Percentiles rank a stretch among this genome's conserved stretches.
These are phyloP conservation scores for Elegia similella DNA, from an alignment of 2,888 invertebrate genomes.

Conservation along the genomic window DNA sequence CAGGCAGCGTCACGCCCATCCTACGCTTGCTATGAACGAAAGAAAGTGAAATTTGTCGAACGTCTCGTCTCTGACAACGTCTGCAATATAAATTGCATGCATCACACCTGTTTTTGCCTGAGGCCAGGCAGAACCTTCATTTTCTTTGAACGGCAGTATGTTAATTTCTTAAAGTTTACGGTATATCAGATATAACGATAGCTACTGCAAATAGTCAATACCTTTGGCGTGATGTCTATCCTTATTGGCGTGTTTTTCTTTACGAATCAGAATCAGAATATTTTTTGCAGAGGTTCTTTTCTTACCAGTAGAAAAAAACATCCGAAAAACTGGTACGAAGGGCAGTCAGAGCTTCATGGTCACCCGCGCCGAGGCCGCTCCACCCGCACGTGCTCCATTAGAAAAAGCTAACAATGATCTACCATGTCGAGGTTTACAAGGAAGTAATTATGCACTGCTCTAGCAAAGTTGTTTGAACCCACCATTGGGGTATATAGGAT, in stretches of 20 bases:
- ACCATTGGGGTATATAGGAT: constrained; percentile 32
- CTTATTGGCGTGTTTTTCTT: too few species aligned
- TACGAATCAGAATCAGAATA: too few species aligned
- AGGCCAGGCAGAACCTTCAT: neutral
- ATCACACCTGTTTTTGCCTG: constrained; percentile 22
- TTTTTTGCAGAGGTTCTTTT: neutral
- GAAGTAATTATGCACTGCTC: constrained; percentile 50
- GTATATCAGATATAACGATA: too few species aligned
- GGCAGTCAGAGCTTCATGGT: constrained; percentile 57
- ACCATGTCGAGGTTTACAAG: constrained; percentile 42
- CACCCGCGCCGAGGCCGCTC: constrained; percentile 47
- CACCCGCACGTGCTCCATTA: constrained; percentile 45
- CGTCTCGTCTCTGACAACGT: constrained; percentile 19
- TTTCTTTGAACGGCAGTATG: too few species aligned
- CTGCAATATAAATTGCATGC: constrained; percentile 23
- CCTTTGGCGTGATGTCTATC: too few species aligned
- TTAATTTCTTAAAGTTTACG: too few species aligned
- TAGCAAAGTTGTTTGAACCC: constrained; percentile 52
- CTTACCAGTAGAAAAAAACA: constrained; percentile 16
- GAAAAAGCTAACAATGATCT: constrained; percentile 45
- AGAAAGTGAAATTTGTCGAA: constrained; percentile 70
- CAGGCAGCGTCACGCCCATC: constrained; percentile 68
- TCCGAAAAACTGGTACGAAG: constrained; percentile 31
- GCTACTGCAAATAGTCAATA: too few species aligned
- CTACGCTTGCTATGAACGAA: constrained; percentile 52